Base-by-base conservation (phyloP, 2,888 invertebrate genomes). In the Calliopum simillimum region DNA sequence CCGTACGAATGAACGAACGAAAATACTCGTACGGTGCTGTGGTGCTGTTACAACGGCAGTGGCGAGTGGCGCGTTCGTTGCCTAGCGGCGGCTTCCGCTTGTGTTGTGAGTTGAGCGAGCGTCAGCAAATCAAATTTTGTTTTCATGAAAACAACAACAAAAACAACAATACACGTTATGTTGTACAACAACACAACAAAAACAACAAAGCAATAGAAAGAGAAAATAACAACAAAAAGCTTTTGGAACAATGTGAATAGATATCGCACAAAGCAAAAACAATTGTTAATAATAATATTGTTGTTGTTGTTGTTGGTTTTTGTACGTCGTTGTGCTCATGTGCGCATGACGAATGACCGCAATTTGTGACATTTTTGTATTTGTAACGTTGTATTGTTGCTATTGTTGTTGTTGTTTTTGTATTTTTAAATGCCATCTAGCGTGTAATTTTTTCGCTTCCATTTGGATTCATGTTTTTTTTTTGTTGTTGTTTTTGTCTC, bases 271-370 rank as follows among this genome's bases (percentile, higher is more conserved):
- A 64, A 59, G 33, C 23, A 55, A 66, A 55, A 69, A 62, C 47
- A 47, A 62, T 62, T 62, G 44, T 47, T 62, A n/a, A n/a, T n/a
- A n/a, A 46, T n/a, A 6, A 8, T 23, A 46, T 25, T 55, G 49
- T 65, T 62, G 59, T 49, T 47, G 43, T 33, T 63, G 67, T 59
- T 66, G 61, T 69, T 69, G 71, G 25, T 33, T 67, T 43, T 56
- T 69, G 46, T 55, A 66, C 79, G 79, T 80, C 79, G 79, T 80
- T 80, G 76, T 81, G 83, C 78, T 83, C 73, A 80, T 80, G 78
- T 82, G 84, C 82, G 82, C 82, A 83, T 83, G 82, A 83, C 82
- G 82, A 84, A 84, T 83, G 82, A 82, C 84, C 84, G 84, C 81
- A 82, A 82, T 83, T 81, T 81, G 79, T 79, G 80, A 81, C 81